Evolutionary conservation across 1,140 invertebrate species (phyloP).

Genomic region (Lerema accius): DNA sequence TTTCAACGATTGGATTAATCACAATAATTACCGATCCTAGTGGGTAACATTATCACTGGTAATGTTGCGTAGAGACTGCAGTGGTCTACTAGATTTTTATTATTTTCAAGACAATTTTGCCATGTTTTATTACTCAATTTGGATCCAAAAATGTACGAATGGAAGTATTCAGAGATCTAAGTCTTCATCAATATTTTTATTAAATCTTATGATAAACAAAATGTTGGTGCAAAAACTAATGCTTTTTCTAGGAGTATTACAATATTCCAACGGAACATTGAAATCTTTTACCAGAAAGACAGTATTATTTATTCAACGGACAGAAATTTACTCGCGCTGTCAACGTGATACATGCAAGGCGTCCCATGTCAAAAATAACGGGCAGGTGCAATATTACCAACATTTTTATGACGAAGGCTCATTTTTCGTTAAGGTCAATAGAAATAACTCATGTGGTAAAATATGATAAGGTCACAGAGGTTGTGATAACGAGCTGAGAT

Average conservation of each 20-base stretch:
- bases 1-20: too few species aligned
- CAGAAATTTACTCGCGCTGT: conserved; percentile 69
- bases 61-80: too few species aligned
- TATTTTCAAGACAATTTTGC: too few species aligned
- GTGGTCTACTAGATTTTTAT: too few species aligned
- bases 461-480: conserved; percentile 15
- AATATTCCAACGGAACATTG: conserved; percentile 6
- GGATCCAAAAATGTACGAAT: too few species aligned
- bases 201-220: too few species aligned
- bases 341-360: conserved; percentile 66
- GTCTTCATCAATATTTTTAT: too few species aligned
- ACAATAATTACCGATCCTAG: too few species aligned
- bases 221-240: background rate
- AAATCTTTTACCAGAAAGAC: conserved; percentile 36
- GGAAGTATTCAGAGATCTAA: too few species aligned
- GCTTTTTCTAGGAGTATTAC: conserved; percentile 6
- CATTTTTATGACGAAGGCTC: conserved; percentile 59
- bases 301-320: conserved; percentile 70
- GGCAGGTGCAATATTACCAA: conserved; percentile 74
- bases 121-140: too few species aligned
- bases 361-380: conserved; percentile 66
- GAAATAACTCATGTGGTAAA: conserved; percentile 8
- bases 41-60: too few species aligned
- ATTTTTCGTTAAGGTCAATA: conserved; percentile 45
- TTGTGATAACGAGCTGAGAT: conserved; percentile 19